Conservation (phyloP, 2,797 vertebrate species). For the Falco columbarius region DNA sequence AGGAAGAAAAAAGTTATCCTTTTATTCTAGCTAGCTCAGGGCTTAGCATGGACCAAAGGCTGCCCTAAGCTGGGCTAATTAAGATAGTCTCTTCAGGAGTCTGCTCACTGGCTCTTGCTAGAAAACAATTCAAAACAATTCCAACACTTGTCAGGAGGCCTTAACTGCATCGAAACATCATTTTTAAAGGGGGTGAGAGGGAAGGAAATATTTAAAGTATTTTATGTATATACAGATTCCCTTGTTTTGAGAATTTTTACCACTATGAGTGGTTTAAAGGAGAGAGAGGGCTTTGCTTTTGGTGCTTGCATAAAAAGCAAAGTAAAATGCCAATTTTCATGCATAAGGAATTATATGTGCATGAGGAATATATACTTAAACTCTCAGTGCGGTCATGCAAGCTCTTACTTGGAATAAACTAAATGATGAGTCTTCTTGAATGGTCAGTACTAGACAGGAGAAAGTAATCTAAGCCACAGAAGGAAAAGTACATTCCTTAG, state of each 20-base stretch:
- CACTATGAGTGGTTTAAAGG: not conserved
- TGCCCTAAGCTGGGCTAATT: not conserved
- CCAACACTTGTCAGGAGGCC: not conserved
- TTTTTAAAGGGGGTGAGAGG: not conserved
- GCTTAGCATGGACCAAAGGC: not conserved
- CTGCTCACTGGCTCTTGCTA: not conserved
- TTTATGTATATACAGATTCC: not conserved
- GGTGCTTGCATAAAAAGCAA: not conserved
- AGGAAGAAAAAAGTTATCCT: not conserved
- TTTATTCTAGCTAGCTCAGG: not conserved
- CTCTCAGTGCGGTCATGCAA: not conserved
- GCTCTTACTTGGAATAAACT: not conserved
- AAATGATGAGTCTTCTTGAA: not conserved
- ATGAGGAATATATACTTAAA: not conserved
- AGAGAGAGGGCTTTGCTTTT: not conserved
- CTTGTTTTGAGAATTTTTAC: not conserved
- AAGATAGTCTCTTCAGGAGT: not conserved
- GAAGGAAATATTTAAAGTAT: not conserved
- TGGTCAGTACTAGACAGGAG: not conserved
- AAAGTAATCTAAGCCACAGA: not conserved
- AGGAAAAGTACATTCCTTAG: not conserved
- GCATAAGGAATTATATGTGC: not conserved
- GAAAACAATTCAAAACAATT: not conserved
- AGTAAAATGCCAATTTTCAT: not conserved
- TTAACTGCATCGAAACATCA: not conserved